Conservation (phyloP, 2,797 vertebrate species). For the Lithobates pipiens region DNA sequence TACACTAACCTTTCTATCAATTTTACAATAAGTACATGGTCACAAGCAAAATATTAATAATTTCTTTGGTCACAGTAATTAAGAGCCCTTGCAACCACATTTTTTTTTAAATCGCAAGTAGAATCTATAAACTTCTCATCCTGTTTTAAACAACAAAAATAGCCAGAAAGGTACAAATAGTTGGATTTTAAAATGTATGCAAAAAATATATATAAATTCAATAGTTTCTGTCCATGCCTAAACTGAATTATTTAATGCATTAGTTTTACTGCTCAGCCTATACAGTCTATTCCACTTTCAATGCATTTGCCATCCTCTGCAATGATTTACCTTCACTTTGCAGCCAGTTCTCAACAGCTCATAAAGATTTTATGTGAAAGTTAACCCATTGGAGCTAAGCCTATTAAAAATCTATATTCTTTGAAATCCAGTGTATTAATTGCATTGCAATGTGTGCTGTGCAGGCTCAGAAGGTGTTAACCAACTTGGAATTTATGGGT, state of each 20-base stretch:
- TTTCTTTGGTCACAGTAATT: too few relatives aligned
- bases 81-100: background rate
- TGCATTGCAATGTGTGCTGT: slow-evolving; percentile 57
- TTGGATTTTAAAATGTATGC: background rate
- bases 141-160: too few relatives aligned
- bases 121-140: background rate
- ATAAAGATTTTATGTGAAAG: slow-evolving; percentile 60
- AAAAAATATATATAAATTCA: background rate
- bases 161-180: background rate
- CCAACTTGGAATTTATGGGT: slow-evolving; percentile 58
- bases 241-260: slow-evolving; percentile 39
- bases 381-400: slow-evolving; percentile 59
- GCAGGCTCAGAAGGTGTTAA: slow-evolving; percentile 55
- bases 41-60: background rate
- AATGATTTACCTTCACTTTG: slow-evolving; percentile 61
- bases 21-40: background rate
- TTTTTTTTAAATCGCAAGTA: background rate
- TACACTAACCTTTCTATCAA: background rate
- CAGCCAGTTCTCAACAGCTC: slow-evolving; percentile 61
- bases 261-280: slow-evolving; percentile 12
- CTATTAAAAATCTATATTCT: slow-evolving; percentile 55
- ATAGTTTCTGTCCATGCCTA: slow-evolving; percentile 26
- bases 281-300: slow-evolving; percentile 34
- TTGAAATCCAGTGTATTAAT: slow-evolving; percentile 51
- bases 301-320: slow-evolving; percentile 47